Base-by-base conservation (phyloP, 2,797 vertebrate species). In the Schizopygopsis malacanthus region DNA sequence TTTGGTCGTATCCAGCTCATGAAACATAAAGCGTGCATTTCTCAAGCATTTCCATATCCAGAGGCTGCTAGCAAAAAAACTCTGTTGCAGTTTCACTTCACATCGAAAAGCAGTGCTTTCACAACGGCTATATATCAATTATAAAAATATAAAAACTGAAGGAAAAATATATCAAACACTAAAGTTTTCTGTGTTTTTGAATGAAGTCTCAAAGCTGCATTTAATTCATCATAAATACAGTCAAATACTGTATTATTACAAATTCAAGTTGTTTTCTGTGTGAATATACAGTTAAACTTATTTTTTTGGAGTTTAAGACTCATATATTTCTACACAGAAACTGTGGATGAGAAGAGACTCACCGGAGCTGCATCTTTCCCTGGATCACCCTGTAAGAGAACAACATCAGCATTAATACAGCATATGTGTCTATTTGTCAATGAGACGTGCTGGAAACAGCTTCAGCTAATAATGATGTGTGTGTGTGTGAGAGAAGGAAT, bases 361-460 rank as follows among this genome's bases (percentile, higher is more conserved):
- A 97, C 92, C 0, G 85, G 67, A 45, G 83, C 72, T 4, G 93
- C 94, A 1, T 84, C 82, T 92, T 94, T 94, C 79, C 95, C 96
- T 92, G 93, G 92, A 81, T 79, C 89, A 67, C 94, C 95, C 96
- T 97, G 88, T 80, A 92, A 95, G 70, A 92, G 83, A 90, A 90
- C 15, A 63, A 25, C 59, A 37, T 28, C 25, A n/a, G 41, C 59
- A 33, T 78, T 65, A 33, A 33, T 65, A 33, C 63, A 65, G 59
- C 59, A 28, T 13, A 2, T 63, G 11, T 61, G 56, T 25, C 59
- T 25, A 25, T 12, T 4, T 25, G n/a, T 61, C 25, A 13, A 16
- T 33, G 22, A 59, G 56, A n/a, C 1, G 1, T 10, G 4, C 56
- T n/a, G 56, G 56, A 59, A n/a, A 11, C 56, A 59, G 56, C 22